Evolutionary conservation across 2,113 vertebrate genomes (phyloP), one percentile per base, ranked within the genome.

Genomic region (Oreocharis arfaki): DNA sequence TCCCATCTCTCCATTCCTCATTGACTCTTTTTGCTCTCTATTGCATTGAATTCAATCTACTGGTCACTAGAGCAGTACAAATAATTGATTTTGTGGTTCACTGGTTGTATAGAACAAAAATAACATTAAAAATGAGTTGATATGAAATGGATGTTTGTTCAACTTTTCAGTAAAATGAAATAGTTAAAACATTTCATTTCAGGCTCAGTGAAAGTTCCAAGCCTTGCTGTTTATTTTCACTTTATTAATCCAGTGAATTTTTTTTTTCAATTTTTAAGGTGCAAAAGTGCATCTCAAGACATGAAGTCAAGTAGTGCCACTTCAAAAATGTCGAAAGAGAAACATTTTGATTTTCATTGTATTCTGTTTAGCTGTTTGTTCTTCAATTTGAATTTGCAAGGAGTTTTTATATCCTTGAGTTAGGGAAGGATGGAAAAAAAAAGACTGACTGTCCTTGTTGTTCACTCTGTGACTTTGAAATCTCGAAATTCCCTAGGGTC

Each of bases 61-160:
- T 95, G 95, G 93, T 93, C 95, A 97, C 86, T 70, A 80, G 76
- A 95, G 80, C 76, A 87, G 79, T 74, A 70, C 90, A 81, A 93
- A 89, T 85, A 97, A 95, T 93, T 93, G 95, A 86, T 93, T 95
- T 96, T 95, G 80, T 89, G 94, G 89, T 95, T 95, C 95, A 81
- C 76, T 88, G 79, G 55, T 52, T 86, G 39, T n/a, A 81, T 2
- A 14, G 90, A 90, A 93, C 52, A 81, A 84, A 95, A 93, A 81
- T 70, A 88, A 90, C 89, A 89, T 89, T 96, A 81, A 93, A 92
- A 94, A 84, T 68, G 39, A 39, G 50, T 57, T 93, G 90, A 74
- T 94, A 26, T 80, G 71, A 76, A 93, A 90, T 80, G 42, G 86
- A 74, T 81, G 60, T 86, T 97, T 92, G 83, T 78, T 93, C 87